phyloP scores from a whole-genome alignment of 1,140 invertebrate genomes.

The Polypedilum vanderplanki region DNA sequence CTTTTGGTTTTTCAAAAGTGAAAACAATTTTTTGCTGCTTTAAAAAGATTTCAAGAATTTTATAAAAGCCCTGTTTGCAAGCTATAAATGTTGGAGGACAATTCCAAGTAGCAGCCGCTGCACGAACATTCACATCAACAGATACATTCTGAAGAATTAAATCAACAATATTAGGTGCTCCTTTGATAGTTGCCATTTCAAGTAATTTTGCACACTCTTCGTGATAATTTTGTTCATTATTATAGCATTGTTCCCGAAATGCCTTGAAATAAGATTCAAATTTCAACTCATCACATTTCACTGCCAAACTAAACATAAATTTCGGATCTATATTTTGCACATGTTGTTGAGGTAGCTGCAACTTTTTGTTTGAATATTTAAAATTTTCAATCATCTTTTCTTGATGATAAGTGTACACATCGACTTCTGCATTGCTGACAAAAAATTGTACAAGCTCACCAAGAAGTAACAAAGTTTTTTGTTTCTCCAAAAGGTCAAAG shows the following conservation, averaged over 20 bases:
- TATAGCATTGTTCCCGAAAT: neutral
- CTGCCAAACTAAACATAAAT: neutral
- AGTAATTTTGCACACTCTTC: slow-evolving; percentile 5
- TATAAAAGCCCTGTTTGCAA: slow-evolving; percentile 51
- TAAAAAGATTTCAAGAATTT: slow-evolving; percentile 54
- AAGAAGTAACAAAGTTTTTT: slow-evolving; percentile 44
- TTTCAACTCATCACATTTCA: neutral
- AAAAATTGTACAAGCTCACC: slow-evolving; percentile 47
- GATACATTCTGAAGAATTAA: neutral
- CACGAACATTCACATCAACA: neutral
- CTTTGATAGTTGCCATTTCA: slow-evolving; percentile 15
- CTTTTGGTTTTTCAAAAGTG: slow-evolving; percentile 45
- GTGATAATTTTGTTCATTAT: neutral
- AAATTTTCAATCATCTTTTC: slow-evolving; percentile 48
- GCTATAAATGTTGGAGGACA: slow-evolving; percentile 41
- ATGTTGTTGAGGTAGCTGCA: neutral
- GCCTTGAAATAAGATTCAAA: slow-evolving; percentile 24
- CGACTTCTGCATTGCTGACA: slow-evolving; percentile 45
- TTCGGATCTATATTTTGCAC: slow-evolving; percentile 16
- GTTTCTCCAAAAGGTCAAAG: slow-evolving; percentile 50
- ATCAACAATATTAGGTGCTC: neutral
- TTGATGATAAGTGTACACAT: slow-evolving; percentile 53
- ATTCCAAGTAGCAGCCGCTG: neutral
- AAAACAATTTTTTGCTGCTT: slow-evolving; percentile 46
- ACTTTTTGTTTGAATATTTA: slow-evolving; percentile 53